Conservation (phyloP, 2,888 invertebrate species). For the Acronicta leporina region DNA sequence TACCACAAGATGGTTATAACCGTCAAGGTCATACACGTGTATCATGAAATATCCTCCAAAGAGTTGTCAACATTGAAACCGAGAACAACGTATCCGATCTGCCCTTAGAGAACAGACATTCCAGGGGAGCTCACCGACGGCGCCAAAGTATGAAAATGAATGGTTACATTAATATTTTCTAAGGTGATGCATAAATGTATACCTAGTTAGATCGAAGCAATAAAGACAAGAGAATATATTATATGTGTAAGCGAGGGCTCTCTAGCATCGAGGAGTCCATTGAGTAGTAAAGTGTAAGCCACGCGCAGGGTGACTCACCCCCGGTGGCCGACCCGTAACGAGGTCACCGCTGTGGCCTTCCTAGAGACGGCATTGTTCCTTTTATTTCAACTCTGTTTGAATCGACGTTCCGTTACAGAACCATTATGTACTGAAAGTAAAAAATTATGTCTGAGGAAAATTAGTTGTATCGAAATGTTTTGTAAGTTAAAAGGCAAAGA, state of each 20-base stretch:
- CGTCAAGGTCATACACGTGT: no score
- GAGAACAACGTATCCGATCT: no score
- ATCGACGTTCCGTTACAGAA: constrained; percentile 14
- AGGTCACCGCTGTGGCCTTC: constrained; percentile 60
- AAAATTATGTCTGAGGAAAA: neutral
- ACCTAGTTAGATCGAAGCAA: neutral
- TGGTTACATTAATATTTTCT: neutral
- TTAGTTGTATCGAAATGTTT: no score
- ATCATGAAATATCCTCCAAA: no score
- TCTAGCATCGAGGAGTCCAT: constrained; percentile 47
- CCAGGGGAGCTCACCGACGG: no score
- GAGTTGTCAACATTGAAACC: no score
- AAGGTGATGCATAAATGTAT: neutral
- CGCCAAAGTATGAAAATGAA: no score
- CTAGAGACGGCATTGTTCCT: constrained; percentile 51
- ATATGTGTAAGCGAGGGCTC: neutral
- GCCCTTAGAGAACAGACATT: no score
- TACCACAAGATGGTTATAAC: no score
- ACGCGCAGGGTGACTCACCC: constrained; percentile 59
- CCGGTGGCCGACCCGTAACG: constrained; percentile 54
- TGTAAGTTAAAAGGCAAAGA: neutral
- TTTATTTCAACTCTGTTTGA: constrained; percentile 44
- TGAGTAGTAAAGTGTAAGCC: constrained; percentile 37
- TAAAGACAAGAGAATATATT: neutral
- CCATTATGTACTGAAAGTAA: neutral